phyloP scores from a whole-genome alignment of 2,888 invertebrate species.

The Erynnis tages region DNA sequence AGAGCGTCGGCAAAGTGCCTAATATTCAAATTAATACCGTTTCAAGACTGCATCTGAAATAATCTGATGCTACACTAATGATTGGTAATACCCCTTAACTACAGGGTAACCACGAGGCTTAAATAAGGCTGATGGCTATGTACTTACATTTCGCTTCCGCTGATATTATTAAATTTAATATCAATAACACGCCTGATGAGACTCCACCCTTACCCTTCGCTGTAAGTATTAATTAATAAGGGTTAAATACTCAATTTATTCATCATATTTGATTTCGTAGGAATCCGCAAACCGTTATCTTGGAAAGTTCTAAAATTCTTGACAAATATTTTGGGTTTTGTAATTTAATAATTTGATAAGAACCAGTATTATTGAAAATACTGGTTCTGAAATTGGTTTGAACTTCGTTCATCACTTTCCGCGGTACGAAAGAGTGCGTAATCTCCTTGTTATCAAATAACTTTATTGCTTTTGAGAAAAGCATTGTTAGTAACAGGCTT shows the following conservation, averaged over 20 bases:
- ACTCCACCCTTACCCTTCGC: constrained; percentile 42
- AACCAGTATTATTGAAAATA: neutral
- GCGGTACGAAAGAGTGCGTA: no score
- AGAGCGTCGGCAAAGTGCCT: no score
- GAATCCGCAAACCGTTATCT: constrained; percentile 28
- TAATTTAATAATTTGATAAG: constrained; percentile 24
- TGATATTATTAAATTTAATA: constrained; percentile 67
- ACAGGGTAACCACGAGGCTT: constrained; percentile 4
- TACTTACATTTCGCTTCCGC: constrained; percentile 32
- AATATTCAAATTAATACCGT: no score
- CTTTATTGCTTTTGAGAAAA: no score
- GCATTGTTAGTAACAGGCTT: no score
- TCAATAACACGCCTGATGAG: constrained; percentile 63
- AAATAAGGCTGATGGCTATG: constrained; percentile 22
- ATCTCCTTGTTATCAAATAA: no score
- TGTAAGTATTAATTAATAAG: constrained; percentile 52
- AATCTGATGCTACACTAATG: no score
- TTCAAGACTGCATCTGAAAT: no score
- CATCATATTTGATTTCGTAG: constrained; percentile 31
- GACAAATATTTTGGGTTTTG: constrained; percentile 8
- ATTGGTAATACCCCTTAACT: neutral
- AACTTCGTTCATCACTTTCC: no score
- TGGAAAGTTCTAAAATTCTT: constrained; percentile 1
- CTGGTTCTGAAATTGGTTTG: no score
- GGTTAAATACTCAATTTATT: constrained; percentile 50